These are phyloP conservation scores for Terrapene triunguis DNA, from an alignment of 2,113 vertebrate species.

Conservation along the genomic window DNA sequence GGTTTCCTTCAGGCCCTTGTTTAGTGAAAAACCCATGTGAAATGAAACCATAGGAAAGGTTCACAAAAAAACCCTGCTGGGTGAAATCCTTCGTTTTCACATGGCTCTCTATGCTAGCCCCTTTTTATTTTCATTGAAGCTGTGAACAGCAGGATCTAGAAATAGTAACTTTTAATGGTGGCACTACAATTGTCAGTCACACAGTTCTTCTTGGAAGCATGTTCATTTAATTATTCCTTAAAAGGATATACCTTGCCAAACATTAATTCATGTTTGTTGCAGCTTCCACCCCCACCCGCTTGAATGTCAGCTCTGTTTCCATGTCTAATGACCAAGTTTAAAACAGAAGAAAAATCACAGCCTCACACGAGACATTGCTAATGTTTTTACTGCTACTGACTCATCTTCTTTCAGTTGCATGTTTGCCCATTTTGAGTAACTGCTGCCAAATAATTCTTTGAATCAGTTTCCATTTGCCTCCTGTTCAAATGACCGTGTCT, in stretches of 20 bases:
- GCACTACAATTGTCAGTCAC: slow-evolving; percentile 45
- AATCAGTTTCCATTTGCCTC: slow-evolving; percentile 65
- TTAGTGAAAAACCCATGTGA: not conserved
- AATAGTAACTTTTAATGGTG: slow-evolving; percentile 52
- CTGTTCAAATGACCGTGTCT: slow-evolving; percentile 12
- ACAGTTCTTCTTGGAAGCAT: slow-evolving; percentile 46
- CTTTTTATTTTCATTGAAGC: slow-evolving; percentile 43
- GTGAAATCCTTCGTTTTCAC: slow-evolving; percentile 38
- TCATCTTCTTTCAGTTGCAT: slow-evolving; percentile 43
- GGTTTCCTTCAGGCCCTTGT: not conserved
- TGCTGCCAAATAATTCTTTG: slow-evolving; percentile 67
- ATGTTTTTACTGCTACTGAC: slow-evolving; percentile 54
- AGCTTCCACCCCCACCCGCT: not conserved
- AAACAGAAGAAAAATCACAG: slow-evolving; percentile 30
- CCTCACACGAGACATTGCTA: slow-evolving; percentile 17
- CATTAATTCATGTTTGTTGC: not conserved
- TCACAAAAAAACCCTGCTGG: slow-evolving; percentile 41
- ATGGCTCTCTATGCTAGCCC: slow-evolving; percentile 8
- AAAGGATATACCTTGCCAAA: not conserved
- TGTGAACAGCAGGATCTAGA: slow-evolving; percentile 44
- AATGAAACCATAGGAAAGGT: slow-evolving; percentile 21
- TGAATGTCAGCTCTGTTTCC: not conserved
- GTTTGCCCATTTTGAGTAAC: slow-evolving; percentile 64
- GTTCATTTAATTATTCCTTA: slow-evolving; percentile 28
- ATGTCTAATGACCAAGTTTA: slow-evolving; percentile 11